Evolutionary conservation across 1,140 invertebrate species (phyloP).

Genomic region (Acromyrmex heyeri): DNA sequence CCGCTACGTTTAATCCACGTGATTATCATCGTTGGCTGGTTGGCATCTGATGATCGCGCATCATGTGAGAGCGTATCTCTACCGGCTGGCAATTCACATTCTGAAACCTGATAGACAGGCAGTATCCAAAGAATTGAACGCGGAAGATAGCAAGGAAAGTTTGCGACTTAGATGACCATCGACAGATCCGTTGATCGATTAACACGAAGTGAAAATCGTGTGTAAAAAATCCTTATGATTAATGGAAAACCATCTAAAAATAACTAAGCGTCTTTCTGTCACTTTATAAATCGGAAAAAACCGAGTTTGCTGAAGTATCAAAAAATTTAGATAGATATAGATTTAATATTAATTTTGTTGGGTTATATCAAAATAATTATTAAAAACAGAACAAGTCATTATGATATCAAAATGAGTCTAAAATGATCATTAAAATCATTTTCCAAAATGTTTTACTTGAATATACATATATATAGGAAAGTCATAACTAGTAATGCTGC

Average conservation of each 20-base stretch:
- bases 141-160: slow-evolving; percentile 52
- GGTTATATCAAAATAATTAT: too few species aligned
- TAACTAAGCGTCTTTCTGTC: not conserved
- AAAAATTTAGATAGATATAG: too few species aligned
- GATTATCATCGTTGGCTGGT: slow-evolving; percentile 75
- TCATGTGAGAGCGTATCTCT: slow-evolving; percentile 44
- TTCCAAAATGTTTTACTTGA: too few species aligned
- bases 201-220: slow-evolving; percentile 50
- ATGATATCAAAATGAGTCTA: too few species aligned
- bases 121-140: slow-evolving; percentile 60
- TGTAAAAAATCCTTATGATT: slow-evolving; percentile 19
- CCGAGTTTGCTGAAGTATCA: too few species aligned
- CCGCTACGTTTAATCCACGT: slow-evolving; percentile 76
- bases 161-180: slow-evolving; percentile 61
- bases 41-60: slow-evolving; percentile 58
- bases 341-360: too few species aligned
- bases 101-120: slow-evolving; percentile 68
- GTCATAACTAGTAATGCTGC: too few species aligned
- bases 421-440: too few species aligned
- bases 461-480: too few species aligned
- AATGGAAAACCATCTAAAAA: not conserved
- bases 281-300: slow-evolving; percentile 2
- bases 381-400: too few species aligned
- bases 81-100: slow-evolving; percentile 53
- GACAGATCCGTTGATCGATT: slow-evolving; percentile 52